Evolutionary conservation across 2,888 invertebrate genomes (phyloP).

Genomic region (Caradrina kadenii): DNA sequence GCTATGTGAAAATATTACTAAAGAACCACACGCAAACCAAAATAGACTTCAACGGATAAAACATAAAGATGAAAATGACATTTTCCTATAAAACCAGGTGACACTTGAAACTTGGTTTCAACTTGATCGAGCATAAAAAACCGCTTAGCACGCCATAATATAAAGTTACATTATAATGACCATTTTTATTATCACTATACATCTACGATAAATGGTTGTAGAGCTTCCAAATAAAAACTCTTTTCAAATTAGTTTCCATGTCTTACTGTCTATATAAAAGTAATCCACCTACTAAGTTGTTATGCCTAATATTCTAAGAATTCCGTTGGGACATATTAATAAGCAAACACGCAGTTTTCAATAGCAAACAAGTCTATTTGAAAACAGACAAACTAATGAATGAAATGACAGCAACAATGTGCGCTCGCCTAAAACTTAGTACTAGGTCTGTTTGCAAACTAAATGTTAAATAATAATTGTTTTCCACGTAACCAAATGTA

Average conservation of each 20-base stretch:
- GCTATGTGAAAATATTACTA: slow-evolving; percentile 64
- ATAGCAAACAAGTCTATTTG: slow-evolving; percentile 7
- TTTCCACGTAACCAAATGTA: slow-evolving; percentile 75
- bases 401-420: slow-evolving; percentile 59
- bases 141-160: slow-evolving; percentile 81
- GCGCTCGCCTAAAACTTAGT: slow-evolving; percentile 60
- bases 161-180: slow-evolving; percentile 77
- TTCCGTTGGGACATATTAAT: background rate
- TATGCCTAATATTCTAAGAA: background rate
- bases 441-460: slow-evolving; percentile 68
- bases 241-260: background rate
- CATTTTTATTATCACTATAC: slow-evolving; percentile 61
- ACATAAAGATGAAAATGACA: slow-evolving; percentile 64
- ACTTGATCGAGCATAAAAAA: slow-evolving; percentile 87
- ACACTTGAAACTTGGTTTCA: slow-evolving; percentile 84
- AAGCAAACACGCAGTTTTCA: background rate
- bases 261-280: background rate
- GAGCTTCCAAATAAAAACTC: slow-evolving; percentile 29
- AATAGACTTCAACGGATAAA: slow-evolving; percentile 54
- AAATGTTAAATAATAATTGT: slow-evolving; percentile 74
- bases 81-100: slow-evolving; percentile 76
- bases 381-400: slow-evolving; percentile 46
- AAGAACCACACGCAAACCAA: slow-evolving; percentile 49
- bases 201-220: slow-evolving; percentile 53
- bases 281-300: background rate